Evolutionary conservation across 2,113 vertebrate species (phyloP), one percentile per base, ranked within the genome.

Genomic region (Psilopogon haemacephalus): DNA sequence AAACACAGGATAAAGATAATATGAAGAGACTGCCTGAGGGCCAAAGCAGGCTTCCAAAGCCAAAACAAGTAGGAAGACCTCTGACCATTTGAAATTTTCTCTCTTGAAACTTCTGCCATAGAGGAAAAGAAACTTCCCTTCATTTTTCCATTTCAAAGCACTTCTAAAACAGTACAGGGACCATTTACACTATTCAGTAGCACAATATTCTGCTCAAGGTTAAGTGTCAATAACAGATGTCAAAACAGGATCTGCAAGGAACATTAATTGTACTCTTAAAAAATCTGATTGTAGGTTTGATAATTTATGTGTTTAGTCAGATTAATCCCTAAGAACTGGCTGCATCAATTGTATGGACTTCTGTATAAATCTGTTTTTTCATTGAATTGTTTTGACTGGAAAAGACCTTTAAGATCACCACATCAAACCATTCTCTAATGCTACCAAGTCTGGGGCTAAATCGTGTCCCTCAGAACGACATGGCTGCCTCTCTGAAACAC

Each of bases 61-160:
- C 32, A 24, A 77, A 73, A 81, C n/a, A n/a, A 0, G 19, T 4
- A 76, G 33, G 19, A 74, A 81, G 19, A 63, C 30, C 20, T 64
- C 73, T 14, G 20, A 48, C 17, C 32, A 74, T 11, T 26, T 24
- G 33, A 74, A 37, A 15, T 12, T 24, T 55, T 77, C 56, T 59
- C 44, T 64, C 21, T 38, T 60, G 42, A 26, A 48, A 52, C n/a
- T 81, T 80, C 20, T 68, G 42, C 38, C 48, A 59, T 0, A 71
- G 48, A 23, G 46, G 6, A 86, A 56, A 71, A 78, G 33, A 83
- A 67, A 64, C 26, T 88, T 90, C 48, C 73, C 86, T 88, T 78
- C 23, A 46, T 64, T 91, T 95, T 88, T 90, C 72, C 44, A 81
- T 94, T 86, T 95, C 83, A 88, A 95, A 94, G 56, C 42, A 35